phyloP scores from a whole-genome alignment of 2,797 vertebrate species.

The Falco cherrug region DNA sequence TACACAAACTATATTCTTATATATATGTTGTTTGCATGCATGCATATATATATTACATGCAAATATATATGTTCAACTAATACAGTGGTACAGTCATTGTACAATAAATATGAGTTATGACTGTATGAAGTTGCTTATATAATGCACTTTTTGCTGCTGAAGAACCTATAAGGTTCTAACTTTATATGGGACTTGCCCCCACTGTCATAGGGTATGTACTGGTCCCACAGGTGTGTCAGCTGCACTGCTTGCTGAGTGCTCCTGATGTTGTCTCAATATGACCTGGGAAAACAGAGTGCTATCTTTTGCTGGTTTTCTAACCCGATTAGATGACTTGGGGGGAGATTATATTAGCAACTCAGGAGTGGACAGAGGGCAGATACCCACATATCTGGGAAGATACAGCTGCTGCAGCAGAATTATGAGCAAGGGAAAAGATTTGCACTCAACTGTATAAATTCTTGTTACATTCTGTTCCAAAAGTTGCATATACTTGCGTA shows the following conservation, averaged over 20 bases:
- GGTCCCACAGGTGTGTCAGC: neutral
- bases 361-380: neutral
- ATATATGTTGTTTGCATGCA: too few relatives aligned
- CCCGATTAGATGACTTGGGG: neutral
- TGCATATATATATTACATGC: too few relatives aligned
- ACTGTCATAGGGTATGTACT: accelerated
- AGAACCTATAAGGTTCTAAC: neutral
- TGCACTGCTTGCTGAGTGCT: neutral
- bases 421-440: neutral
- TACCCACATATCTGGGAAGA: neutral
- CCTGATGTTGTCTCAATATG: accelerated
- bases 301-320: neutral
- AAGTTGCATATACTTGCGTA: too few relatives aligned
- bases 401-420: neutral
- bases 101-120: neutral
- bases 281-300: neutral
- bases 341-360: neutral
- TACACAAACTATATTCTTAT: neutral
- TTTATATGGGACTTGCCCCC: neutral
- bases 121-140: neutral
- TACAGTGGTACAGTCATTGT: neutral
- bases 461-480: neutral
- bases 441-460: neutral
- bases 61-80: neutral
- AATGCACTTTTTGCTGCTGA: neutral